Evolutionary conservation across 1,140 invertebrate species (phyloP).

Genomic region (Drosophila varians): DNA sequence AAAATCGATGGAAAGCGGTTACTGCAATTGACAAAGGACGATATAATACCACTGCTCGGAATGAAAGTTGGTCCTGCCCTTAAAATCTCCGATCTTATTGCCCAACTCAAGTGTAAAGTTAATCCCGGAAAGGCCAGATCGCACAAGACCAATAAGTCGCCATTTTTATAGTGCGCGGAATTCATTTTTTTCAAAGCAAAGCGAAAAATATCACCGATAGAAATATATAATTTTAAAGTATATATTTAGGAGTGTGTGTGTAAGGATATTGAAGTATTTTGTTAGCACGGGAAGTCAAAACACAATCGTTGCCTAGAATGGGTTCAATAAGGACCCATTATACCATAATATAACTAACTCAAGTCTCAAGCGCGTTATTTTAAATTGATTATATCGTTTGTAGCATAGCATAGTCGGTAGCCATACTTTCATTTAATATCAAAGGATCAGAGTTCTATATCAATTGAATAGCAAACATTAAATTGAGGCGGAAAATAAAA

Average conservation of each 20-base stretch:
- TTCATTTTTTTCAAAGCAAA: slow-evolving; percentile 23
- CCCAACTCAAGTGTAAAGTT: slow-evolving; percentile 88
- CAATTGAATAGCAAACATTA: slow-evolving; percentile 25
- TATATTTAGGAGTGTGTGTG: slow-evolving; percentile 29
- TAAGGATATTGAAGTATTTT: slow-evolving; percentile 67
- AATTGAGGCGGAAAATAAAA: slow-evolving; percentile 11
- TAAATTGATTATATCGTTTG: slow-evolving; percentile 45
- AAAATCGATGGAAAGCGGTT: slow-evolving; percentile 93
- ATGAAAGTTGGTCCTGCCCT: slow-evolving; percentile 97
- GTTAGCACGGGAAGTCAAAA: slow-evolving; percentile 70
- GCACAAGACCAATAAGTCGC: slow-evolving; percentile 78
- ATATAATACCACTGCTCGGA: slow-evolving; percentile 94
- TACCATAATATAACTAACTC: slow-evolving; percentile 73
- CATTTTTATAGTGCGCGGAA: slow-evolving; percentile 81
- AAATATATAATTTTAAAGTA: slow-evolving; percentile 37
- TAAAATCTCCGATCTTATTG: slow-evolving; percentile 96
- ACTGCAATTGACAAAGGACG: slow-evolving; percentile 92
- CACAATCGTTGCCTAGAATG: slow-evolving; percentile 77
- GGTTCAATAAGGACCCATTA: slow-evolving; percentile 53
- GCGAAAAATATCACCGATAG: slow-evolving; percentile 60
- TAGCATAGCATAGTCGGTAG: neutral
- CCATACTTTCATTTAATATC: slow-evolving; percentile 68
- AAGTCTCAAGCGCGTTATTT: slow-evolving; percentile 75
- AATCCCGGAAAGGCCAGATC: slow-evolving; percentile 79
- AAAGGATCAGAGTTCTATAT: slow-evolving; percentile 72